Conservation (phyloP, 2,113 vertebrate species). For the Dascyllus trimaculatus region DNA sequence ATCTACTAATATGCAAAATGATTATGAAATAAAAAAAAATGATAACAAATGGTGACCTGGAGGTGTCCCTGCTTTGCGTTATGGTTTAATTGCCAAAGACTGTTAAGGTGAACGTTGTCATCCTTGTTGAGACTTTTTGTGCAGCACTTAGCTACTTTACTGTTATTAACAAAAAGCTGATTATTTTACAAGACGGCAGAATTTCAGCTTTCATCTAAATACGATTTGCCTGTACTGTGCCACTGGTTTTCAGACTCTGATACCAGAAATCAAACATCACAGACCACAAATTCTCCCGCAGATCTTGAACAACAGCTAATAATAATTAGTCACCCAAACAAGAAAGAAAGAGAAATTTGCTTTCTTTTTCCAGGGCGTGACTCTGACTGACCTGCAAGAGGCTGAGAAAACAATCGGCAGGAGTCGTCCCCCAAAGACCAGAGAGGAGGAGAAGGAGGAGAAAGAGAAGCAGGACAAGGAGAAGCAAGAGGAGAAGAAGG, state of each 20-base stretch:
- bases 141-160: neutral
- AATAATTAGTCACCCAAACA: no score
- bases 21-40: neutral
- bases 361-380: constrained; percentile 89
- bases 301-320: no score
- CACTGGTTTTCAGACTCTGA: no score
- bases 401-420: constrained; percentile 97
- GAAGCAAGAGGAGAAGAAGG: constrained; percentile 96
- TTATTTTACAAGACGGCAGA: constrained; percentile 17
- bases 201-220: no score
- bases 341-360: neutral
- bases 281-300: no score
- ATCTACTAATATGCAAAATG: neutral
- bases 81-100: constrained; percentile 10
- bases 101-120: neutral
- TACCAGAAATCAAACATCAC: no score
- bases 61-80: neutral
- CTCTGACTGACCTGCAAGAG: constrained; percentile 97
- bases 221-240: no score
- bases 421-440: constrained; percentile 89
- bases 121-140: neutral
- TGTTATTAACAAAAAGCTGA: neutral
- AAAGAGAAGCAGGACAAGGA: constrained; percentile 96
- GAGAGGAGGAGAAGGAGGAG: constrained; percentile 96
- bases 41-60: neutral